A percentile compares a stretch with the other conserved stretches of the same genome.
These are phyloP conservation scores for Tupaia tana DNA, from an alignment of 2,113 vertebrate genomes.

Conservation along the genomic window DNA sequence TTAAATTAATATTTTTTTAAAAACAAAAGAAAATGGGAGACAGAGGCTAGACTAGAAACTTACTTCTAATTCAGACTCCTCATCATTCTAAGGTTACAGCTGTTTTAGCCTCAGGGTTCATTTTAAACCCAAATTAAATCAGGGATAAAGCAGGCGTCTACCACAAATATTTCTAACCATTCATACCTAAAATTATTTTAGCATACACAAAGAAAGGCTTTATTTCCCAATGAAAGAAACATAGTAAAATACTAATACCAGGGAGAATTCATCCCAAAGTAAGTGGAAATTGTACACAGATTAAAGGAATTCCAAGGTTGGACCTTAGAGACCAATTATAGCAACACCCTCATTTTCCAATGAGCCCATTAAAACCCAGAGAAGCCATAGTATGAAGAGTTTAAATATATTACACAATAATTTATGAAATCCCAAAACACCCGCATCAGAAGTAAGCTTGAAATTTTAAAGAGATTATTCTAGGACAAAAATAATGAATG, in stretches of 20 bases:
- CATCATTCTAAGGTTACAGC: background rate
- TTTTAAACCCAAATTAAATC: conserved; percentile 50
- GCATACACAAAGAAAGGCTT: conserved; percentile 51
- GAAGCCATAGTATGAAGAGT: background rate
- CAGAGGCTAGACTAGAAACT: background rate
- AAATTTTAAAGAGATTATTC: conserved; percentile 55
- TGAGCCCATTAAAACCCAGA: conserved; percentile 53
- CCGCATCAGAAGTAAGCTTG: background rate
- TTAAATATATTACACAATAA: conserved; percentile 31
- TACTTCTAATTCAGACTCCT: conserved; percentile 24
- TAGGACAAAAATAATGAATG: conserved; percentile 28
- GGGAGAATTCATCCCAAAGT: conserved; percentile 41
- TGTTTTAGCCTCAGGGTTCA: conserved; percentile 29
- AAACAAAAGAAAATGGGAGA: background rate
- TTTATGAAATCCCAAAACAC: conserved; percentile 55
- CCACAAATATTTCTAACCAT: conserved; percentile 58
- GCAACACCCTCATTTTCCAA: conserved; percentile 38
- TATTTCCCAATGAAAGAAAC: conserved; percentile 51
- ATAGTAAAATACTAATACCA: conserved; percentile 52
- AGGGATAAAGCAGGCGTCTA: conserved; percentile 25
- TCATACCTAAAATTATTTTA: conserved; percentile 71
- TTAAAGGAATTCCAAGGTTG: conserved; percentile 56
- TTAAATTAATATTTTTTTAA: too few species aligned
- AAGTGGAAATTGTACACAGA: conserved; percentile 54
- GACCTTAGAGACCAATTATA: conserved; percentile 70